phyloP scores from a whole-genome alignment of 2,888 invertebrate species.

The Andrena minutula region DNA sequence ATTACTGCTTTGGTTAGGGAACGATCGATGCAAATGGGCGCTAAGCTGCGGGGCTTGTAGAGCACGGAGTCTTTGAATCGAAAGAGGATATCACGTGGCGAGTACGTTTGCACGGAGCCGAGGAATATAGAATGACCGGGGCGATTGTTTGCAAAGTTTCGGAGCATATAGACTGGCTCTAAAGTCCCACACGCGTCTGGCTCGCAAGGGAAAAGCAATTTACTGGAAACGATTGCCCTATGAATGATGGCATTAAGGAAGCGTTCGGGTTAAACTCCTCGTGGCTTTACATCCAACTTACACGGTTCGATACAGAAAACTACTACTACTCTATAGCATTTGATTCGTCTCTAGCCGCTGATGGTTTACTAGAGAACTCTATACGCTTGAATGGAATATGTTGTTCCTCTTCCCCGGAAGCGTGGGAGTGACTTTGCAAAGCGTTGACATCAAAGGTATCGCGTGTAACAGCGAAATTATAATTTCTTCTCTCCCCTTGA shows the following conservation, averaged over 20 bases:
- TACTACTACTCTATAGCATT: neutral
- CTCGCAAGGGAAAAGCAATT: neutral
- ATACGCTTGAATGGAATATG: neutral
- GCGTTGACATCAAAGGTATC: conserved; percentile 9
- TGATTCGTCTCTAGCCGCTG: neutral
- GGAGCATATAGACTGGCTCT: neutral
- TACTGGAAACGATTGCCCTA: no score
- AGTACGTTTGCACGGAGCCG: no score
- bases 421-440: neutral
- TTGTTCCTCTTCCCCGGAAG: neutral
- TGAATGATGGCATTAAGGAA: no score
- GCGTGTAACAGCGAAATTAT: conserved; percentile 7
- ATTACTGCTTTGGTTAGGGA: no score
- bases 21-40: no score
- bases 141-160: no score
- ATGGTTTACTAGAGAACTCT: neutral
- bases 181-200: neutral
- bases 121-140: no score
- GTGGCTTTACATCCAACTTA: neutral
- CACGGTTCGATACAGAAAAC: neutral
- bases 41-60: no score
- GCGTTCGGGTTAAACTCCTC: neutral
- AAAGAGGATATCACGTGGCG: no score
- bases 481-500: conserved; percentile 7
- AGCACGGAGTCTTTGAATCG: no score